Base-by-base conservation (phyloP, 1,140 invertebrate species). In the Phocides pigmalion region DNA sequence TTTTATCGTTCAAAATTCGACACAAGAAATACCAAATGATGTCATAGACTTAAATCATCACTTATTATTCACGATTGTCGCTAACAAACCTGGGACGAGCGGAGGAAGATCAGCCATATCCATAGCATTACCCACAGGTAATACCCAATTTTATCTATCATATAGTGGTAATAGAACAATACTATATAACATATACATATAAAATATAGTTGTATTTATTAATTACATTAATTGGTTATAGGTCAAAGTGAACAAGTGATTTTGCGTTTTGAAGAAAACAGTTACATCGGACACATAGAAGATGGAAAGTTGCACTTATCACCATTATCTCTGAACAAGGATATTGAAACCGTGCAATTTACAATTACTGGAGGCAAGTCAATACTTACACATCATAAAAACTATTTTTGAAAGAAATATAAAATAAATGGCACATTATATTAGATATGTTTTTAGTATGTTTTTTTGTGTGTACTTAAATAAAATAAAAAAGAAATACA, bases 41-140 rank as follows among this genome's bases (percentile, higher is more conserved):
- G 35, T 81, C 12, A 39, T 80, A 32, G 32, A 74, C n/a, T 42
- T 58, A 35, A 67, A 82, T 15, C 44, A 61, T 19, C 63, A 72
- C 5, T 49, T 81, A 1, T 14, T 78, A 0, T 80, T 84, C 35
- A 62, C 51, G 14, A 25, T 84, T n/a, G 32, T 79, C n/a, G 76
- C 81, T 5, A 53, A 53, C 5, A 81, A 77, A 65, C 71, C 71
- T 15, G 68, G 62, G 4, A 63, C 68, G 12, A 54, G 28, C 32
- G 59, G 46, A 47, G 74, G 56, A 19, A 44, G 63, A 61, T 53
- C 79, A 11, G 69, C 59, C 25, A 62, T 82, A 44, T 61, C 54
- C n/a, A 71, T 82, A 28, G 61, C 72, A 42, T 59, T 80, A 20
- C 51, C 59, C 19, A 77, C 67, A 76, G 74, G 74, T 77, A n/a